Percentiles rank a stretch among this genome's conserved stretches.
These are phyloP conservation scores for Zele albiditarsus DNA, from an alignment of 2,888 invertebrate genomes.

Conservation along the genomic window DNA sequence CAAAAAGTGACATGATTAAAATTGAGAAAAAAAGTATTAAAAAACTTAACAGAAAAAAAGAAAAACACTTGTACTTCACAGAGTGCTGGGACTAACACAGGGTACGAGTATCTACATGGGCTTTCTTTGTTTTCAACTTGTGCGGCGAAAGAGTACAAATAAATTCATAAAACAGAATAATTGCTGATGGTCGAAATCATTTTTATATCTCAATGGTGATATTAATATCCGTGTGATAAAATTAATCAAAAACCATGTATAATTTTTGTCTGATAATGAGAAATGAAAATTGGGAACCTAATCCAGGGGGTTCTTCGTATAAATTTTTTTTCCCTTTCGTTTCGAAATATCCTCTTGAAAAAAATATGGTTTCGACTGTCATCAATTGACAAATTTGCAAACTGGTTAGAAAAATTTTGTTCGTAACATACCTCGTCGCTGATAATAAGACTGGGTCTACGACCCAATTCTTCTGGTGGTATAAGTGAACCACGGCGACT, in stretches of 20 bases:
- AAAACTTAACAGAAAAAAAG: constrained; percentile 35
- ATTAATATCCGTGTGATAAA: background rate
- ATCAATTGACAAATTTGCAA: background rate
- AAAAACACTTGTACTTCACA: constrained; percentile 40
- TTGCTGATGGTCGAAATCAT: constrained; percentile 16
- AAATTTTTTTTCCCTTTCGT: too few species aligned
- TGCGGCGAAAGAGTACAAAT: constrained; percentile 23
- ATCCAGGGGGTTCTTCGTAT: too few species aligned
- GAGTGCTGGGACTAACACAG: constrained; percentile 40
- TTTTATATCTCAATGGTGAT: background rate
- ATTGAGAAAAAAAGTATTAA: constrained; percentile 30
- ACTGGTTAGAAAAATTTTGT: constrained; percentile 42
- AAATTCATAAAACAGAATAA: constrained; percentile 32
- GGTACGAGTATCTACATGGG: constrained; percentile 42
- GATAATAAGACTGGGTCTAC: constrained; percentile 92
- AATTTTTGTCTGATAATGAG: background rate
- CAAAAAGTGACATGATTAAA: constrained; percentile 13
- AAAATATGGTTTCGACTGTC: background rate
- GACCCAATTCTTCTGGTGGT: constrained; percentile 89
- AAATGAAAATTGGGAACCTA: background rate
- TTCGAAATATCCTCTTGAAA: background rate
- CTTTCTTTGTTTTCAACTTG: constrained; percentile 17
- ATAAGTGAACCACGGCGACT: constrained; percentile 90
- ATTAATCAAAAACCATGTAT: background rate
- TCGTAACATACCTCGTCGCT: constrained; percentile 90